Evolutionary conservation across 2,888 invertebrate genomes (phyloP).

Genomic region (Plagodis dolabraria): DNA sequence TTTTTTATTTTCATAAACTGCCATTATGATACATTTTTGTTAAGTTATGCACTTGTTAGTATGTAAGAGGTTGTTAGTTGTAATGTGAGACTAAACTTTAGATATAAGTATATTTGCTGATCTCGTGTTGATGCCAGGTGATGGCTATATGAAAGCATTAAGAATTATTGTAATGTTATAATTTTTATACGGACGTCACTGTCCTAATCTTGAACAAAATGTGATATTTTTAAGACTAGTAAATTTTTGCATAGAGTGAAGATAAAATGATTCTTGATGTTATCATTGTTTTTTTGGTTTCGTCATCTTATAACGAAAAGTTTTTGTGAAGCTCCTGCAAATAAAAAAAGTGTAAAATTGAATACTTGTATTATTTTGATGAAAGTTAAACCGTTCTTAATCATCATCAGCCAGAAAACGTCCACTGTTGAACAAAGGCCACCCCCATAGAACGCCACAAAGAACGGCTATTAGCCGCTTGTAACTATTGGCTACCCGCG

Average conservation of each 20-base stretch:
- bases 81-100: constrained; percentile 74
- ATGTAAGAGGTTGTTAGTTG: constrained; percentile 72
- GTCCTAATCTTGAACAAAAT: constrained; percentile 80
- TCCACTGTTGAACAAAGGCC: too few relatives aligned
- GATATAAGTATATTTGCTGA: constrained; percentile 76
- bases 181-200: constrained; percentile 82
- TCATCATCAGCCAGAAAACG: too few relatives aligned
- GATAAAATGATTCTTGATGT: constrained; percentile 83
- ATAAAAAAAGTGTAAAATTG: constrained; percentile 62
- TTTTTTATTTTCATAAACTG: constrained; percentile 69
- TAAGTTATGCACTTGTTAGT: constrained; percentile 71
- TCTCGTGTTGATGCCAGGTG: constrained; percentile 79
- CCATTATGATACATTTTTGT: constrained; percentile 76
- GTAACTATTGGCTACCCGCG: too few relatives aligned
- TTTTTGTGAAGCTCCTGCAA: constrained; percentile 82
- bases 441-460: too few relatives aligned
- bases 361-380: constrained; percentile 40
- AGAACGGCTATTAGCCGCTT: too few relatives aligned
- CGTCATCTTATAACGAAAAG: constrained; percentile 78
- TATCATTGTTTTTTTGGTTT: constrained; percentile 81
- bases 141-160: constrained; percentile 81
- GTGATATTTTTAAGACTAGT: constrained; percentile 83
- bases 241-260: constrained; percentile 71
- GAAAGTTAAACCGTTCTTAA: too few relatives aligned
- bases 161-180: constrained; percentile 82